Percentiles rank a stretch among this genome's conserved stretches.
Evolutionary conservation across 2,888 invertebrate species (phyloP).

Genomic region (Tenthredo distinguenda): DNA sequence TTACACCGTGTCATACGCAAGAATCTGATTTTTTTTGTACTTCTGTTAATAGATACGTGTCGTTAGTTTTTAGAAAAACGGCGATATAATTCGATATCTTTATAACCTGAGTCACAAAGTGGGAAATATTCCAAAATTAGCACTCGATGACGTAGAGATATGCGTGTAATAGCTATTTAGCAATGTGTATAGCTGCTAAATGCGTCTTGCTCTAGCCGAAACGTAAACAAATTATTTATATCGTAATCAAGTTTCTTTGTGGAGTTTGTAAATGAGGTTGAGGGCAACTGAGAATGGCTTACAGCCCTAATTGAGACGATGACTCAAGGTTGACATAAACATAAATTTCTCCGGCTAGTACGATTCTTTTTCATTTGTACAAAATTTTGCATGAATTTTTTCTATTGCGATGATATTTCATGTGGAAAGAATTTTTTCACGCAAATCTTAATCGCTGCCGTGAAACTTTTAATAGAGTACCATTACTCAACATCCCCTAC

Average conservation of each 20-base stretch:
- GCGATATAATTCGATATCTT: not conserved
- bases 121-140: constrained; percentile 17
- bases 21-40: not conserved
- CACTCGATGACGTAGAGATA: constrained; percentile 11
- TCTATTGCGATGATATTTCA: not conserved
- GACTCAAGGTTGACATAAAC: constrained; percentile 34
- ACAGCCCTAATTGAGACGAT: constrained; percentile 31
- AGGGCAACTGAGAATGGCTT: constrained; percentile 9
- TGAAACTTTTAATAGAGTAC: not conserved
- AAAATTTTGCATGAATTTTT: not conserved
- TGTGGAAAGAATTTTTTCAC: not conserved
- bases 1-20: not conserved
- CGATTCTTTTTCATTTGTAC: not conserved
- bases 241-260: not conserved
- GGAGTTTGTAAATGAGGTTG: constrained; percentile 11
- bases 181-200: not conserved
- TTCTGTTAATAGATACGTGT: not conserved
- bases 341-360: constrained; percentile 13
- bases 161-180: not conserved
- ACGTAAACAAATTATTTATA: constrained; percentile 36
- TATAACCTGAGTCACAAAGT: not conserved
- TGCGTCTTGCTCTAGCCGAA: not conserved
- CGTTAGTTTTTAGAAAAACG: not conserved
- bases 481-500: not conserved
- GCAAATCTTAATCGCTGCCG: not conserved